Conservation (phyloP, 2,113 vertebrate genomes). For the Acinonyx jubatus region DNA sequence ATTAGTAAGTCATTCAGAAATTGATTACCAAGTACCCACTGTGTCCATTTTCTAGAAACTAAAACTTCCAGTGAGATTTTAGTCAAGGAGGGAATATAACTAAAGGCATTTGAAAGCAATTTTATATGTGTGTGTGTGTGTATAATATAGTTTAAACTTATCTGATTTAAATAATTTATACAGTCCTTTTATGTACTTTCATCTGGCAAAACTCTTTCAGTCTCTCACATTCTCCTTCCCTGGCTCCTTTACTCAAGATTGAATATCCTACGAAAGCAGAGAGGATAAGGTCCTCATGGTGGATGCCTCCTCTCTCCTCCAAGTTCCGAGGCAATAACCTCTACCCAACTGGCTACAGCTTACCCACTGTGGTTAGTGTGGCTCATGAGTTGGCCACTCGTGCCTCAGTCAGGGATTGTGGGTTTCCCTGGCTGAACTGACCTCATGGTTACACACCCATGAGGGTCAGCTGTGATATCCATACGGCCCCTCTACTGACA, state of each 20-base stretch:
- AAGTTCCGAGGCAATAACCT: neutral
- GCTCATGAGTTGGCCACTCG: neutral
- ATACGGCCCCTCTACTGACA: neutral
- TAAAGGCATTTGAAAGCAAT: neutral
- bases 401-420: neutral
- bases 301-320: neutral
- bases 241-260: neutral
- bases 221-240: neutral
- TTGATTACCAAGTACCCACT: neutral
- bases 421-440: neutral
- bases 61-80: constrained; percentile 32
- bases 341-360: neutral
- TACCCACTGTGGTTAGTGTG: neutral
- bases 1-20: constrained; percentile 17
- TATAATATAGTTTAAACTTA: neutral
- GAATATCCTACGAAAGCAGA: neutral
- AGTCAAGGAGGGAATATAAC: neutral
- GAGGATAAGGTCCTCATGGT: neutral
- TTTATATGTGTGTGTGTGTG: neutral
- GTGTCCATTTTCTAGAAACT: neutral
- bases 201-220: neutral
- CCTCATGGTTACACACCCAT: neutral
- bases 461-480: neutral
- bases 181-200: neutral
- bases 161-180: neutral